Base-by-base conservation (phyloP, 2,888 invertebrate species). In the Exocentrus adspersus region DNA sequence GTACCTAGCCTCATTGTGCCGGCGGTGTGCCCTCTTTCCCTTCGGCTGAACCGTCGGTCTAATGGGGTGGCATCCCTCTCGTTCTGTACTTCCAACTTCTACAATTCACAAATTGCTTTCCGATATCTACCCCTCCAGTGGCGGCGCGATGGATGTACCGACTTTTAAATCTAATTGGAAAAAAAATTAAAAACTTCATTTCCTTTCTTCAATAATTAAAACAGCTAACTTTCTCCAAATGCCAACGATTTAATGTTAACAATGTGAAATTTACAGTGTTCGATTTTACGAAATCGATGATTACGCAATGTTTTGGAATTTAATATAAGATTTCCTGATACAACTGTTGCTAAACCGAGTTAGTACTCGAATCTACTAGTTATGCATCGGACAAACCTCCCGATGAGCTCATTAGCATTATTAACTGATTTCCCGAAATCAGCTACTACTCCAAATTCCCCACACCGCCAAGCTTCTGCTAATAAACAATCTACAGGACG, bases 21-120 rank as follows among this genome's bases (percentile, higher is more conserved):
- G n/a, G n/a, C n/a, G n/a, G 45, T n/a, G 51, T 70, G 69, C 70
- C 67, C 64, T 70, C 68, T n/a, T n/a, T 64, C 70, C 71, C 72
- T 24, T 64, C 70, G 69, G n/a, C 72, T 68, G 64, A 66, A 67
- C 70, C 65, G 56, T 45, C 56, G 69, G 68, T 69, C 76, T 76
- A 75, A 76, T 75, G 73, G 78, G 78, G 77, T 75, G 70, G 75
- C 76, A 75, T 74, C 75, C 77, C 71, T 72, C 64, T 66, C 76
- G 75, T 68, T 69, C 76, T 76, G 69, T 70, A 75, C 70, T 72
- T 76, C 76, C 77, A 76, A 80, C 79, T 80, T 80, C 77, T 77
- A 78, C 80, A 79, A 81, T 80, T 80, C 81, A 80, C 81, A 80
- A 81, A 80, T 81, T 80, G 79, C 79, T 81, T 81, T 80, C 79